Evolutionary conservation across 2,888 invertebrate genomes (phyloP).

Genomic region (Acanthosoma haemorrhoidale): DNA sequence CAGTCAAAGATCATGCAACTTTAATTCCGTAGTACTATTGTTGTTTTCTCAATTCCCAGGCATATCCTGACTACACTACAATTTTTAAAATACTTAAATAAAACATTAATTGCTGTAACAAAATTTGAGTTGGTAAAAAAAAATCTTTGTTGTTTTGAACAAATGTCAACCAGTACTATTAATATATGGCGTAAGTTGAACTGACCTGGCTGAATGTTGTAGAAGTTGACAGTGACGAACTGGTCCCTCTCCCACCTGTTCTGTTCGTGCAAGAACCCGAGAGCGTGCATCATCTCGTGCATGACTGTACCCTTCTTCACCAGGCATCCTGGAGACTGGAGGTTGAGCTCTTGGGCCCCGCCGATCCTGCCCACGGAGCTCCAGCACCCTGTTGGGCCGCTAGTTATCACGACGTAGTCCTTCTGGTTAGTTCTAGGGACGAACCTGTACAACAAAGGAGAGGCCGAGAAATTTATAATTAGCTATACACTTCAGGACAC

Average conservation of each 20-base stretch:
- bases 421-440: slow-evolving; percentile 56
- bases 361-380: slow-evolving; percentile 71
- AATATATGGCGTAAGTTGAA: no score
- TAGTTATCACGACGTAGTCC: slow-evolving; percentile 66
- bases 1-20: no score
- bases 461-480: not conserved
- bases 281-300: slow-evolving; percentile 73
- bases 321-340: slow-evolving; percentile 69
- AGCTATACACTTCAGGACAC: no score
- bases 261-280: slow-evolving; percentile 78
- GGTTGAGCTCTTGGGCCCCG: slow-evolving; percentile 55
- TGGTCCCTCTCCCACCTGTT: slow-evolving; percentile 70
- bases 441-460: slow-evolving; percentile 47
- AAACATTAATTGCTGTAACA: no score
- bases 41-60: no score
- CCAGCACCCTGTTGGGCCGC: slow-evolving; percentile 70
- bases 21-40: no score
- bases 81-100: no score
- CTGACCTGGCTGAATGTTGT: slow-evolving; percentile 62
- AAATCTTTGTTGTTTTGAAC: no score
- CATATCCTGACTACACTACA: no score
- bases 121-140: no score
- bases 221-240: slow-evolving; percentile 59
- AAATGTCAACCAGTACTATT: no score
- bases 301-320: slow-evolving; percentile 67